Base-by-base conservation (phyloP, 2,113 vertebrate species). In the Grus americana region DNA sequence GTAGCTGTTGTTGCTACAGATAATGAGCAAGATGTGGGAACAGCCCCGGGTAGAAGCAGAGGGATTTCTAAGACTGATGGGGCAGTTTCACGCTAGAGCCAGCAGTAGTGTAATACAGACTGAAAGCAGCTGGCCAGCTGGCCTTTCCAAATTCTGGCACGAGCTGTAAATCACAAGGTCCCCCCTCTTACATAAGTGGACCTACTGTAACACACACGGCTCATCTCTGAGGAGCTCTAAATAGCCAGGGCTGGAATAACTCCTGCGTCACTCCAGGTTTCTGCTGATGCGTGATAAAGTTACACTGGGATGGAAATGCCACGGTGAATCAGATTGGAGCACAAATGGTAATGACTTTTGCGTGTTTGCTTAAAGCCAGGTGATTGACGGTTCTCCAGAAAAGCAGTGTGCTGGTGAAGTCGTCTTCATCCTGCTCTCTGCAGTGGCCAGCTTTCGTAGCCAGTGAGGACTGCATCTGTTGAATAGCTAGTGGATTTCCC, bases 201-300 rank as follows among this genome's bases (percentile, higher is more conserved):
- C 76, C 76, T 92, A 96, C 93, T 93, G 86, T 93, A 96, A 91
- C 40, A 59, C 38, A 76, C 58, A 67, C 10, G n/a, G 79, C 86
- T 93, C 49, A 12, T 80, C 27, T 81, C 90, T 27, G 38, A 34
- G 76, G 67, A 84, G 52, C 83, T 94, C 57, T 57, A 94, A 96
- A 96, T 93, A 96, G 61, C 54, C 57, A 49, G 65, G 67, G 27
- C 55, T 59, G 47, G 88, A 91, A 88, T 92, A 92, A 50, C 83
- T 92, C 36, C 47, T 52, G 24, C 88, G 91, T 71, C 82, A 83
- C 47, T 76, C 88, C 75, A 80, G 42, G 55, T 84, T 94, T 93
- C 70, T 92, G 86, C 73, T 91, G 83, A 84, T 18, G 14, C 79
- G 42, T 18, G 50, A 93, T 79, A 83, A 92, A 83, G 24, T 93